A percentile compares a stretch with the other conserved stretches of the same genome.
phyloP scores from a whole-genome alignment of 2,888 invertebrate genomes.

The Pseudococcus jackbeardsleyi region DNA sequence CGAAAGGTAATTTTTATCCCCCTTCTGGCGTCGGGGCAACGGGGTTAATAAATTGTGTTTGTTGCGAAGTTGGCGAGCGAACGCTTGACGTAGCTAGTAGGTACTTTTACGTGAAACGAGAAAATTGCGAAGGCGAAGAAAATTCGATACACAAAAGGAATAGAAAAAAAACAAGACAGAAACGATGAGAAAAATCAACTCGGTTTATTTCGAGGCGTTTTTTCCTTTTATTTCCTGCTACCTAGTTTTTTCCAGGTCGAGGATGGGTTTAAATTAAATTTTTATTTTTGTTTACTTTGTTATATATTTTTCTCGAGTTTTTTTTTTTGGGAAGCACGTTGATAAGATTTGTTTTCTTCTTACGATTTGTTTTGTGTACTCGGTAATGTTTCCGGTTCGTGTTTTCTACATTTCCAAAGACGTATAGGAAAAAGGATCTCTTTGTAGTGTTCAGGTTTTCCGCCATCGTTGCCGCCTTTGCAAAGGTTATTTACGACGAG shows the following conservation, averaged over 20 bases:
- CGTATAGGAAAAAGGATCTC: neutral
- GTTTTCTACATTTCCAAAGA: slow-evolving; percentile 14
- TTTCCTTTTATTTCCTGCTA: neutral
- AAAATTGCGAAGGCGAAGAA: neutral
- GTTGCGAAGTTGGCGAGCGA: neutral
- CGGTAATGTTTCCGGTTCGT: slow-evolving; percentile 37
- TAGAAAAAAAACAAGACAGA: neutral
- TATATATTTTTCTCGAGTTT: neutral
- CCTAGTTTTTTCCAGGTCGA: neutral
- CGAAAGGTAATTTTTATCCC: slow-evolving; percentile 6
- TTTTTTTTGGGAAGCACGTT: neutral
- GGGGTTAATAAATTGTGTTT: slow-evolving; percentile 22
- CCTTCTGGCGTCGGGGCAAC: neutral
- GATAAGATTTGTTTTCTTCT: slow-evolving; percentile 41
- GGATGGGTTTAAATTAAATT: slow-evolving; percentile 22
- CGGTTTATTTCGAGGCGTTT: slow-evolving; percentile 30
- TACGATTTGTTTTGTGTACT: slow-evolving; percentile 26
- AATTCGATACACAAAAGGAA: slow-evolving; percentile 8
- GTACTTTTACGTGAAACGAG: neutral
- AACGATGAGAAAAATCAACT: slow-evolving; percentile 39
- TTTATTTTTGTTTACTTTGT: slow-evolving; percentile 34
- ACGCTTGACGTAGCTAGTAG: neutral
- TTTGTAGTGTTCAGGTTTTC: slow-evolving; percentile 1
- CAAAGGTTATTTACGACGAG: neutral
- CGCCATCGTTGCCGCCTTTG: neutral